These are phyloP conservation scores for Antitype chi DNA, from an alignment of 2,888 invertebrate species.

Conservation along the genomic window DNA sequence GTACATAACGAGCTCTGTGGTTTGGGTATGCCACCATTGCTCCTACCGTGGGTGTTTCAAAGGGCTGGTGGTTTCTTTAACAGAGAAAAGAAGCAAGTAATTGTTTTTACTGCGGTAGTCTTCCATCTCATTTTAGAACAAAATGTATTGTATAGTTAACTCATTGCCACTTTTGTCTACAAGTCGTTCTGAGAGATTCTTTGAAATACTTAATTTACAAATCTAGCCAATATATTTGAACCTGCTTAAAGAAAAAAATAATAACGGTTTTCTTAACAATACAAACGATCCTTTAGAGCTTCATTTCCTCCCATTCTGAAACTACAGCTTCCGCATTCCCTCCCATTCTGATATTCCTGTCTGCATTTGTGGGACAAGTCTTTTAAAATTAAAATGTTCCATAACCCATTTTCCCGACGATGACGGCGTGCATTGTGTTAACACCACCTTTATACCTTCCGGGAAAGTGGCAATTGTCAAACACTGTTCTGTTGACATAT, in stretches of 20 bases:
- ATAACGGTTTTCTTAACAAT: neutral
- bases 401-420: constrained; percentile 74
- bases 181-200: neutral
- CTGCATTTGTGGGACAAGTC: constrained; percentile 65
- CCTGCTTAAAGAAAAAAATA: neutral
- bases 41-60: constrained; percentile 16
- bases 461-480: constrained; percentile 64
- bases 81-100: neutral
- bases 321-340: constrained; percentile 9
- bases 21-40: constrained; percentile 22
- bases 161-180: neutral
- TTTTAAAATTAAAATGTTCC: constrained; percentile 71
- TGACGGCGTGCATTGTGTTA: constrained; percentile 66
- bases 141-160: neutral
- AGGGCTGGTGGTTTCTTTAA: constrained; percentile 15
- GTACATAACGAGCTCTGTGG: constrained; percentile 61
- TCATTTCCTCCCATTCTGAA: constrained; percentile 7
- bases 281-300: neutral
- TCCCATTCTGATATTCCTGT: constrained; percentile 39
- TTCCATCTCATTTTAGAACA: neutral
- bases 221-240: too few relatives aligned
- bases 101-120: neutral
- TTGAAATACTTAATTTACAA: too few relatives aligned
- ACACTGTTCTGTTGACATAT: constrained; percentile 72
- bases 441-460: constrained; percentile 56